Percentiles rank a stretch among this genome's conserved stretches.
phyloP scores from a whole-genome alignment of 2,888 invertebrate genomes.

The Tetrapedia diversipes region DNA sequence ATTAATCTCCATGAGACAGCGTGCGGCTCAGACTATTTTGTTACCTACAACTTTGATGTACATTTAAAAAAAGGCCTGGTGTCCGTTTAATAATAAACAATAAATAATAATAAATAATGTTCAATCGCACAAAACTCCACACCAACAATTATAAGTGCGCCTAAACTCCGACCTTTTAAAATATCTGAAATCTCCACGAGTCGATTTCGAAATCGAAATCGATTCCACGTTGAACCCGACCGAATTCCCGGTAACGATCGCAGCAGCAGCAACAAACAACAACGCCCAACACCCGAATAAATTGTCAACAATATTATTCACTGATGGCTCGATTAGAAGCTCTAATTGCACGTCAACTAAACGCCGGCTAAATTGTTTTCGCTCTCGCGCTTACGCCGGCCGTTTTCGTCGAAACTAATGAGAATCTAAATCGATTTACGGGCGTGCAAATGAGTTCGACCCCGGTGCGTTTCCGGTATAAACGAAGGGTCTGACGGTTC shows the following conservation, averaged over 20 bases:
- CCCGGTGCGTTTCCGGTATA: slow-evolving; percentile 50
- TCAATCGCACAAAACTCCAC: no score
- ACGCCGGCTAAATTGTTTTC: slow-evolving; percentile 58
- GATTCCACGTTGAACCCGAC: neutral
- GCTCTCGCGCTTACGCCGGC: slow-evolving; percentile 27
- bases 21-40: no score
- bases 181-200: no score
- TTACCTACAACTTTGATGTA: no score
- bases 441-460: slow-evolving; percentile 45
- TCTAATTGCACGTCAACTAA: slow-evolving; percentile 60
- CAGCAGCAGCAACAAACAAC: no score
- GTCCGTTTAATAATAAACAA: no score
- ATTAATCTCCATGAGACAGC: no score
- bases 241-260: slow-evolving; percentile 1
- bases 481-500: slow-evolving; percentile 41
- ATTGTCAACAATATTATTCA: slow-evolving; percentile 57
- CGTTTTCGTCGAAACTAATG: slow-evolving; percentile 55
- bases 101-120: no score
- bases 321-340: slow-evolving; percentile 63
- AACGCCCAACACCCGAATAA: slow-evolving; percentile 7
- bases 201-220: neutral
- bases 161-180: no score
- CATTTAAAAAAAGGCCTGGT: no score
- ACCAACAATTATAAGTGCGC: no score
- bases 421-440: slow-evolving; percentile 60